Evolutionary conservation across 1,140 invertebrate genomes (phyloP).

Genomic region (Zaprionus inermis): DNA sequence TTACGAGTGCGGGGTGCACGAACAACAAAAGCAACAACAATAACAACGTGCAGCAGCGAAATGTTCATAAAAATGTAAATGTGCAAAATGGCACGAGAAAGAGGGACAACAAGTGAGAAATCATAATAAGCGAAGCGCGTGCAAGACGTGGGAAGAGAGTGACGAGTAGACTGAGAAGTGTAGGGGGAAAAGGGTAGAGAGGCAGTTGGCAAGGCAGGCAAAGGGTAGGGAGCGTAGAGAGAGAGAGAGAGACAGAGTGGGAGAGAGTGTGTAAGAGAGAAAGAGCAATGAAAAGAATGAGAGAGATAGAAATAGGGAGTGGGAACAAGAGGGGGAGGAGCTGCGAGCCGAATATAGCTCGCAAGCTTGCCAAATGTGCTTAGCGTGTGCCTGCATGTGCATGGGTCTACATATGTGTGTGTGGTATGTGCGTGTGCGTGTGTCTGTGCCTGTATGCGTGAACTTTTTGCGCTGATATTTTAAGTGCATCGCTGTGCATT

Average conservation of each 20-base stretch:
- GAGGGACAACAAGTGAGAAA: slow-evolving; percentile 55
- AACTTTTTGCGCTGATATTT: slow-evolving; percentile 79
- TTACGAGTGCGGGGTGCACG: slow-evolving; percentile 57
- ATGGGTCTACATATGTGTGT: slow-evolving; percentile 1
- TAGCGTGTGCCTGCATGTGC: not conserved
- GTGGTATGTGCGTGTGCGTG: slow-evolving; percentile 13
- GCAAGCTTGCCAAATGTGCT: slow-evolving; percentile 57
- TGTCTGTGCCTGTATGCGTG: slow-evolving; percentile 42
- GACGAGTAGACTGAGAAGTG: not conserved
- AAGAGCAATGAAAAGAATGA: not conserved
- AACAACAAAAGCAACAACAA: slow-evolving; percentile 9
- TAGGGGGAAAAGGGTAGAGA: too few species aligned
- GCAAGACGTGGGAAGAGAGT: slow-evolving; percentile 14
- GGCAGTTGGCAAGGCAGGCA: too few species aligned
- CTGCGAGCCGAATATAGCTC: slow-evolving; percentile 29
- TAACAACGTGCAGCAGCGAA: slow-evolving; percentile 46
- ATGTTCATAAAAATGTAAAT: slow-evolving; percentile 82
- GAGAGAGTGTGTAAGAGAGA: not conserved
- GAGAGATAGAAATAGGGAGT: not conserved
- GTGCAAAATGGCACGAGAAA: slow-evolving; percentile 62
- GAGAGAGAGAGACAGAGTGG: not conserved
- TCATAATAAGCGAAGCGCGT: slow-evolving; percentile 64
- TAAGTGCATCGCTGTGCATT: slow-evolving; percentile 79
- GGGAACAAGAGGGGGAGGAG: not conserved
- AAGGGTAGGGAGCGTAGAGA: too few species aligned